Percentiles rank a stretch among this genome's conserved stretches.
phyloP scores from a whole-genome alignment of 2,888 invertebrate genomes.

The Acleris laterana region DNA sequence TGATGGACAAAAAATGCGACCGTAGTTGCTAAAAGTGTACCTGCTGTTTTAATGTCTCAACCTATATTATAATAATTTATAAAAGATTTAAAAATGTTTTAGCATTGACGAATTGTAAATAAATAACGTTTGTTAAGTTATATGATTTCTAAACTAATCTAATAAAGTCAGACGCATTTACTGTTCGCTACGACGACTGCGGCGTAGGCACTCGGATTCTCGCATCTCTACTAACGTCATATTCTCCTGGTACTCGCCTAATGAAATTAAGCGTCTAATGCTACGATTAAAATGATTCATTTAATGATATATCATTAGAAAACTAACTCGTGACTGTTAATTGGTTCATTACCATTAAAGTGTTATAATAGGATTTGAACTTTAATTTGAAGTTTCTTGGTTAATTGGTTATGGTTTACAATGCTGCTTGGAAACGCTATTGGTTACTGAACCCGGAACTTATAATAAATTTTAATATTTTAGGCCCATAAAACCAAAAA shows the following conservation, averaged over 20 bases:
- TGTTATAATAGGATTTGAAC: constrained; percentile 18
- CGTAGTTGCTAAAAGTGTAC: too few species aligned
- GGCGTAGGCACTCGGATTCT: not conserved
- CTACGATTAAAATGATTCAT: constrained; percentile 21
- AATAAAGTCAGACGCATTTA: not conserved
- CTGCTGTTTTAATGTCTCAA: too few species aligned
- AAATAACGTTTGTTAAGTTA: too few species aligned
- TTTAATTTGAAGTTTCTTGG: constrained; percentile 7
- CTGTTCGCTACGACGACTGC: constrained; percentile 1
- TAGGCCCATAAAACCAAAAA: too few species aligned
- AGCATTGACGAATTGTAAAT: too few species aligned
- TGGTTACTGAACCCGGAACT: too few species aligned
- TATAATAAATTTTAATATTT: too few species aligned
- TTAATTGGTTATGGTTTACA: not conserved
- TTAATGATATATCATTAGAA: constrained; percentile 23
- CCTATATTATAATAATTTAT: too few species aligned
- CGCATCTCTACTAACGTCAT: constrained; percentile 9
- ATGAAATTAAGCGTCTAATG: constrained; percentile 31
- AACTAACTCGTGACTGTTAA: constrained; percentile 11
- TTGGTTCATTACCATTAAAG: constrained; percentile 21
- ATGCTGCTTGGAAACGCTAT: too few species aligned
- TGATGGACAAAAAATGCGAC: too few species aligned
- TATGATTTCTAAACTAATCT: not conserved
- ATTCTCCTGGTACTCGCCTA: constrained; percentile 25
- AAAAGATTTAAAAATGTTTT: too few species aligned